Conservation (phyloP, 2,797 vertebrate genomes). For the Natrix natrix region DNA sequence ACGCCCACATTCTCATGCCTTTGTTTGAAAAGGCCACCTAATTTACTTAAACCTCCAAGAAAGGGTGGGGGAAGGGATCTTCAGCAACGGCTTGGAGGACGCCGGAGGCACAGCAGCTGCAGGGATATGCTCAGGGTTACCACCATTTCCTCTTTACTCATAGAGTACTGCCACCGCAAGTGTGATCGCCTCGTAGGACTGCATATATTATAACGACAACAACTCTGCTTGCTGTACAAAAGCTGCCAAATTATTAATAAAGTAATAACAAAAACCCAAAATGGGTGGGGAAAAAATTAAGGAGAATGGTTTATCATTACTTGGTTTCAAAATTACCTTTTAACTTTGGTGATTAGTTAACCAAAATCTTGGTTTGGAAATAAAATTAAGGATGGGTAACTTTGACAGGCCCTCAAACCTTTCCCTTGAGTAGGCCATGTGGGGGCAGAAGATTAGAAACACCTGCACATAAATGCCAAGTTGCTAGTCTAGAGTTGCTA, state of each 20-base stretch:
- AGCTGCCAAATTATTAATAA: slow-evolving; percentile 15
- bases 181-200: slow-evolving; percentile 46
- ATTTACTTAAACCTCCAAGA: neutral
- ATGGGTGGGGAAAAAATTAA: neutral
- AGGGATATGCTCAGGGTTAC: slow-evolving; percentile 44
- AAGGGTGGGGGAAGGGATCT: neutral
- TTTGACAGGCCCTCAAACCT: too few species aligned
- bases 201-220: slow-evolving; percentile 34
- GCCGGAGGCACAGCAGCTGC: slow-evolving; percentile 38
- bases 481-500: neutral
- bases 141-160: slow-evolving; percentile 53
- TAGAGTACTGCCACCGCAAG: slow-evolving; percentile 22
- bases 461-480: neutral
- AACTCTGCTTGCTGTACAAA: slow-evolving; percentile 27
- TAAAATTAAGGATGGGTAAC: neutral
- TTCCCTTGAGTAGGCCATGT: neutral
- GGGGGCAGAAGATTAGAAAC: neutral
- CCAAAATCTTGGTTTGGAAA: neutral
- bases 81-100: slow-evolving; percentile 27
- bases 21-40: slow-evolving; percentile 5
- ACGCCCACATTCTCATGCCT: neutral
- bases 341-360: neutral
- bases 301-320: neutral
- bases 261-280: neutral
- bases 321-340: neutral